Evolutionary conservation across 2,797 vertebrate species (phyloP).

Genomic region (Brachyalestes nurse): DNA sequence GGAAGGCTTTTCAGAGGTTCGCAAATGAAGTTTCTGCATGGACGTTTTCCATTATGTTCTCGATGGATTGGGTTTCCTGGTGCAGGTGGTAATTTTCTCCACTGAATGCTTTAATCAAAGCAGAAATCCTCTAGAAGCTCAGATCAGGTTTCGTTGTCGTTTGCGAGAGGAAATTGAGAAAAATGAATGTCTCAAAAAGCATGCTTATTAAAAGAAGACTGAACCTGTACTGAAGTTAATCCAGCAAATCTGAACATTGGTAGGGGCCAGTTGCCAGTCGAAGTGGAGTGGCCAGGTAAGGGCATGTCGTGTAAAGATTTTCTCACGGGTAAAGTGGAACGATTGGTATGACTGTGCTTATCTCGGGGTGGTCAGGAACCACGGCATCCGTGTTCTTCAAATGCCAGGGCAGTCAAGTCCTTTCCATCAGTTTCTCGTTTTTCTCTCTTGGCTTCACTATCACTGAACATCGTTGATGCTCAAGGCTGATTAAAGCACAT

Average conservation of each 20-base stretch:
- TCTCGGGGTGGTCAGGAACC: not conserved
- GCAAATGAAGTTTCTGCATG: slow-evolving; percentile 38
- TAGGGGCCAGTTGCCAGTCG: not conserved
- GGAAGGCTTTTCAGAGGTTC: slow-evolving; percentile 30
- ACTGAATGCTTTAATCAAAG: slow-evolving; percentile 12
- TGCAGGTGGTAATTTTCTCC: slow-evolving; percentile 46
- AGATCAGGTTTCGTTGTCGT: slow-evolving; percentile 46
- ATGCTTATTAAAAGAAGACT: slow-evolving; percentile 1
- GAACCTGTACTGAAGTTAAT: slow-evolving; percentile 7
- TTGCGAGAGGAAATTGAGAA: slow-evolving; percentile 20
- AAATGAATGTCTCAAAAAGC: slow-evolving; percentile 23
- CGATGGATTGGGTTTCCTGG: slow-evolving; percentile 42
- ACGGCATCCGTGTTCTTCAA: not conserved
- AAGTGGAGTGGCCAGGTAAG: not conserved
- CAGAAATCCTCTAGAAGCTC: slow-evolving; percentile 34
- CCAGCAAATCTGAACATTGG: slow-evolving; percentile 1
- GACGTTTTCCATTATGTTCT: slow-evolving; percentile 41
- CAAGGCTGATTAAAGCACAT: slow-evolving; percentile 12
- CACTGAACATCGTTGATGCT: not conserved
- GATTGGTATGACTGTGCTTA: not conserved
- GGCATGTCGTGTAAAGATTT: not conserved
- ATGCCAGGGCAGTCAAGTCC: not conserved
- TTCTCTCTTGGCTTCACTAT: not conserved
- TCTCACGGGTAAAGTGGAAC: not conserved
- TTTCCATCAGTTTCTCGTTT: not conserved